Evolutionary conservation across 2,113 vertebrate species (phyloP), one percentile per base, ranked within the genome.

Genomic region (Sialia sialis): DNA sequence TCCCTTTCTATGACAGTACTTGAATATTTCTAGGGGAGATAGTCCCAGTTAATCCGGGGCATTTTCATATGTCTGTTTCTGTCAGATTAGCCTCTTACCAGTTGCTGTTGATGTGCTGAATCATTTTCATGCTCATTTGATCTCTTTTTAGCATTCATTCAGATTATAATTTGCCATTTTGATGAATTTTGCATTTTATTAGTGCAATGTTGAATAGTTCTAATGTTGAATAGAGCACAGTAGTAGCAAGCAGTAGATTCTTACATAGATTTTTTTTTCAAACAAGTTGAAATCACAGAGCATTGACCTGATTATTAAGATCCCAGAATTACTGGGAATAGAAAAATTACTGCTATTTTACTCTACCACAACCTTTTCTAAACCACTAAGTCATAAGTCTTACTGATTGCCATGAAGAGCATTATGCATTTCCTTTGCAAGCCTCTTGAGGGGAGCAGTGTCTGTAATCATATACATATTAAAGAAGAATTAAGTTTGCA

Each of bases 371-470:
- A 38, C 15, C 17, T 55, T 86, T 74, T 17, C 60, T 87, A 48
- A 66, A 41, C n/a, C 10, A 14, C 27, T 10, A n/a, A 58, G 7
- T 54, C 7, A 0, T 25, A 62, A 66, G 17, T 43, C 72, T 17
- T 75, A 13, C 13, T 89, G 67, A 23, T 58, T 93, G 46, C 46
- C 27, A 1, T 68, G 26, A 59, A 60, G 5, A 58, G 9, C 52
- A 58, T 70, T 74, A 49, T 63, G 78, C 32, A 75, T 75, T 94
- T 90, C 88, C 43, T 91, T 82, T 85, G 51, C 36, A 82, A 68
- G 62, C 85, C 70, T 94, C 82, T 92, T 87, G 85, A 92, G 85
- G 93, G 93, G 66, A 93, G 70, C 75, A 87, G 62, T 87, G 60
- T 68, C 82, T 81, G 30, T 82, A 60, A 43, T 66, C 38, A n/a